Base-by-base conservation (phyloP, 2,888 invertebrate genomes). In the Hydriomena furcata region DNA sequence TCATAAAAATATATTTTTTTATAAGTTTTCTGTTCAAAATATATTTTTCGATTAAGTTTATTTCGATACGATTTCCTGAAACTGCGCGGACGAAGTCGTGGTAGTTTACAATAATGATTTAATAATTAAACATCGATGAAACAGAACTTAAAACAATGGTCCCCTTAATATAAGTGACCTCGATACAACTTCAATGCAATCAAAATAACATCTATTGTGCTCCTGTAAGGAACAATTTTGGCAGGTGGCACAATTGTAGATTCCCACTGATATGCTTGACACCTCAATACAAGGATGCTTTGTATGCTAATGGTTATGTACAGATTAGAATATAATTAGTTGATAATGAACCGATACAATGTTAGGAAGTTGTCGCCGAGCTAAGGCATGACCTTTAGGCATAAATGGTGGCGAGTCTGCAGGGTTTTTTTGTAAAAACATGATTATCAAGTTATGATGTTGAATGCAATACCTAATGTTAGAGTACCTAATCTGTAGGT, bases 281-380 rank as follows among this genome's bases (percentile, higher is more conserved):
- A 76, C 68, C 67, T 73, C 68, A 71, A 76, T 55, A 71, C 65
- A 65, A 65, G 61, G 34, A 40, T 48, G 55, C 69, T 73, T 79
- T 77, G 79, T 79, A 77, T 79, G 78, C 56, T 66, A 79, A 80
- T 78, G 11, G 13, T 21, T 45, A 34, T 44, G 50, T 28, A 7
- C 13, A 38, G 32, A 42, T 17, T 37, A 20, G 1, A 35, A 31
- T 34, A 38, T 28, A 47, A 46, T 42, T 47, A 53, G 28, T 41
- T 32, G 24, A 27, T 53, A 35, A 40, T 41, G 25, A 24, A 35
- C 37, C 7, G 2, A 27, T 42, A 55, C 53, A 56, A 62, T 55
- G 71, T 65, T 65, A 60, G 63, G 67, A 66, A 65, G 65, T 58
- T 20, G 61, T 65, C 48, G 27, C 36, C 24, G 36, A 41, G 10